Evolutionary conservation across 2,888 invertebrate genomes (phyloP).

Genomic region (Gymnocheta viridis): DNA sequence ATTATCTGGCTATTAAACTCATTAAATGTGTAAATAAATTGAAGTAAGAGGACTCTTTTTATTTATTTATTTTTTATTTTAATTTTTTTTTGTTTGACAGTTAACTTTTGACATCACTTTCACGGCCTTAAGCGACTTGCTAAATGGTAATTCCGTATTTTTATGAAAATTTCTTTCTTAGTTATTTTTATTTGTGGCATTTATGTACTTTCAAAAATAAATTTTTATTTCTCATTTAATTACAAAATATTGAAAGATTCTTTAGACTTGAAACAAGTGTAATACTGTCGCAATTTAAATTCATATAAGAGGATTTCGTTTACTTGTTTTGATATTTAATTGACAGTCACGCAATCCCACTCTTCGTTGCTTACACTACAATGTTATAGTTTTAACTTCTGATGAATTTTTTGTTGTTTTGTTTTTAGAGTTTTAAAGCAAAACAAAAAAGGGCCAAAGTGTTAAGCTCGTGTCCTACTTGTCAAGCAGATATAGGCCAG

Average conservation of each 20-base stretch:
- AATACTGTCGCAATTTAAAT: neutral
- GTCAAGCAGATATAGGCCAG: constrained; percentile 16
- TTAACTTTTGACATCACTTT: constrained; percentile 76
- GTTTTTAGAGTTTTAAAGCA: neutral
- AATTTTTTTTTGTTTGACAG: constrained; percentile 16
- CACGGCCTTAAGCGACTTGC: constrained; percentile 79
- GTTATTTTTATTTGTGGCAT: constrained; percentile 14
- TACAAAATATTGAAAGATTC: constrained; percentile 16
- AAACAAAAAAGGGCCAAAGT: constrained; percentile 22
- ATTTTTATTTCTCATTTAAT: constrained; percentile 18
- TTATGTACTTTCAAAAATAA: neutral
- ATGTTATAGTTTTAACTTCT: neutral
- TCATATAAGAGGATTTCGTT: neutral
- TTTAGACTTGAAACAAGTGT: constrained; percentile 51
- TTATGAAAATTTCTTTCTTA: constrained; percentile 71
- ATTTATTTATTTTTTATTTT: constrained; percentile 23
- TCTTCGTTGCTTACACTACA: neutral
- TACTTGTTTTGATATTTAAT: constrained; percentile 35
- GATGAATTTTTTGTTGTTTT: neutral
- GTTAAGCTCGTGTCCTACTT: constrained; percentile 56
- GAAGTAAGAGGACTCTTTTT: constrained; percentile 31
- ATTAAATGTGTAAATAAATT: constrained; percentile 64
- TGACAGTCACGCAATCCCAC: constrained; percentile 61
- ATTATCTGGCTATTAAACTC: constrained; percentile 50
- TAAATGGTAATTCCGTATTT: constrained; percentile 73